phyloP scores from a whole-genome alignment of 1,140 invertebrate species.

The Aricia agestis region DNA sequence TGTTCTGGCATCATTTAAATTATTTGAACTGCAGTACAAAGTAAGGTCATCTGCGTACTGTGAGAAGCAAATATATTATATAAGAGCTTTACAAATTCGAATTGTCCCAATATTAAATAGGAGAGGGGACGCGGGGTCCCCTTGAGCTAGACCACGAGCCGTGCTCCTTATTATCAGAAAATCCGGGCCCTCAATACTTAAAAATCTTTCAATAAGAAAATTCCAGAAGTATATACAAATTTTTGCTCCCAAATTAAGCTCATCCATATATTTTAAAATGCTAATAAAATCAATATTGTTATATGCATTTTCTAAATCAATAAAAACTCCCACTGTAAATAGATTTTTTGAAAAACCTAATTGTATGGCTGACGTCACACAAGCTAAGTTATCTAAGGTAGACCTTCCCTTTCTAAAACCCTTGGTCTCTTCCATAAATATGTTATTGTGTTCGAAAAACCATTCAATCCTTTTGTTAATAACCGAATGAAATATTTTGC shows the following conservation, averaged over 20 bases:
- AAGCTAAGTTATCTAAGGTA: slow-evolving; percentile 28
- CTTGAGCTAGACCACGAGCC: slow-evolving; percentile 35
- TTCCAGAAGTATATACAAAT: slow-evolving; percentile 32
- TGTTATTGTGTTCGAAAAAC: slow-evolving; percentile 35
- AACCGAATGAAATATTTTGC: slow-evolving; percentile 39
- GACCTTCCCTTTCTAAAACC: slow-evolving; percentile 38
- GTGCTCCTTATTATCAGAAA: slow-evolving; percentile 20
- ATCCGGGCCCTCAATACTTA: slow-evolving; percentile 23
- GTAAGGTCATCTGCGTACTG: slow-evolving; percentile 38
- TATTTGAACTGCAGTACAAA: slow-evolving; percentile 22
- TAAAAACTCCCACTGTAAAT: slow-evolving; percentile 32
- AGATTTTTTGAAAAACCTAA: slow-evolving; percentile 33
- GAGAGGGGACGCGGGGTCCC: slow-evolving; percentile 36
- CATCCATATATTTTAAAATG: slow-evolving; percentile 26
- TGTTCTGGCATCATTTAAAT: slow-evolving; percentile 16
- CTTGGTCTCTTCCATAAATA: slow-evolving; percentile 27
- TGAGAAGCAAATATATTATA: slow-evolving; percentile 23
- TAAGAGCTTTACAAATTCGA: slow-evolving; percentile 22
- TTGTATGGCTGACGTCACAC: slow-evolving; percentile 32
- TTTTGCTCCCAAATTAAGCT: slow-evolving; percentile 25
- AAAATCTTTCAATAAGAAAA: slow-evolving; percentile 32
- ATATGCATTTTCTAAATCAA: slow-evolving; percentile 39
- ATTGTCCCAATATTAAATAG: slow-evolving; percentile 36
- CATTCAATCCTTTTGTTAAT: slow-evolving; percentile 33
- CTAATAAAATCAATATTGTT: slow-evolving; percentile 32